Percentiles rank a stretch among this genome's conserved stretches.
Conservation (phyloP, 1,140 invertebrate genomes). For the Pseudachorutes palmiensis region DNA sequence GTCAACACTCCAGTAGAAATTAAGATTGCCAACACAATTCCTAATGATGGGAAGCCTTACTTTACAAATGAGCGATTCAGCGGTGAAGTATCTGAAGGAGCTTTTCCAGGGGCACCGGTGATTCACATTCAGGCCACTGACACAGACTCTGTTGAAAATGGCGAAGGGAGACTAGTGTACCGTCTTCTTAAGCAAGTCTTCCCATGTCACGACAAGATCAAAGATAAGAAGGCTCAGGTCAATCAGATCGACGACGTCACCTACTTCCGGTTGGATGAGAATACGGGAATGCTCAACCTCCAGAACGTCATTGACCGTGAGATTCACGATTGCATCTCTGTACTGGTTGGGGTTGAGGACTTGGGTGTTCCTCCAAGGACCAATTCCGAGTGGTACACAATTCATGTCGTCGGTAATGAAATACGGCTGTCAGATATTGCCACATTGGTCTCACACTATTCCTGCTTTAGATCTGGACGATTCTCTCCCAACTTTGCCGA, state of each 20-base stretch:
- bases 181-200: constrained; percentile 32
- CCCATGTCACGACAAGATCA: constrained; percentile 25
- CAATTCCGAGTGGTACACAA: constrained; percentile 57
- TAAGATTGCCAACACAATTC: constrained; percentile 70
- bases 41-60: constrained; percentile 70
- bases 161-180: constrained; percentile 29
- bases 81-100: constrained; percentile 49
- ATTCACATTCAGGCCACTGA: constrained; percentile 68
- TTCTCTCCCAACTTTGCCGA: constrained; percentile 60
- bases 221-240: constrained; percentile 33
- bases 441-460: no score
- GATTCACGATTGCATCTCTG: constrained; percentile 58
- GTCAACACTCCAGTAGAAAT: constrained; percentile 56
- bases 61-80: constrained; percentile 45
- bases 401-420: constrained; percentile 47
- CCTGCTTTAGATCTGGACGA: constrained; percentile 67
- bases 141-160: constrained; percentile 50
- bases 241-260: constrained; percentile 25
- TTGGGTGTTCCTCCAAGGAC: constrained; percentile 65
- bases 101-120: constrained; percentile 62
- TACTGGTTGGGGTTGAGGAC: constrained; percentile 66
- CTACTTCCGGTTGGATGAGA: constrained; percentile 44
- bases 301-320: constrained; percentile 61
- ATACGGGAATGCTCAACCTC: constrained; percentile 65
- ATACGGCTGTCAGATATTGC: constrained; percentile 36